Percentiles rank a stretch among this genome's conserved stretches.
Evolutionary conservation across 2,797 vertebrate genomes (phyloP).

Genomic region (Selene dorsalis): DNA sequence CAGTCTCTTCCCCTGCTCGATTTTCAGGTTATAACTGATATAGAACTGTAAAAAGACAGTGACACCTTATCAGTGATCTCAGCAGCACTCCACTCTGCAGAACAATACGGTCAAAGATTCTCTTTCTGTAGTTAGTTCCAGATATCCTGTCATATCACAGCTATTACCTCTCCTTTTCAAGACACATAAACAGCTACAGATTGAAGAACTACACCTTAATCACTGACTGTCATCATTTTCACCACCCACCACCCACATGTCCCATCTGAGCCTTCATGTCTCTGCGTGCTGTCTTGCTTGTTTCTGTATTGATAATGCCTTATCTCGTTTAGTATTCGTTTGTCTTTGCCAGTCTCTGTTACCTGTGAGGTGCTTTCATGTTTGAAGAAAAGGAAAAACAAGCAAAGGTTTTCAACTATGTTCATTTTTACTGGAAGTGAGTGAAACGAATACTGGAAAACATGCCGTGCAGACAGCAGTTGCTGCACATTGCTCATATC

Average conservation of each 20-base stretch:
- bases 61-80: background rate
- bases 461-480: too few relatives aligned
- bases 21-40: background rate
- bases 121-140: background rate
- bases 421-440: background rate
- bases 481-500: too few relatives aligned
- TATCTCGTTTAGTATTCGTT: constrained; percentile 30
- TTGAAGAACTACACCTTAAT: constrained; percentile 33
- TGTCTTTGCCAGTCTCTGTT: constrained; percentile 24
- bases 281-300: constrained; percentile 18
- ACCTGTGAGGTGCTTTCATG: constrained; percentile 8
- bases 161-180: constrained; percentile 4
- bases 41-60: background rate
- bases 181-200: constrained; percentile 19
- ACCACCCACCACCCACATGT: constrained; percentile 40
- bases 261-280: constrained; percentile 1
- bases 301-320: constrained; percentile 13
- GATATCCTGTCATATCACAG: constrained; percentile 5
- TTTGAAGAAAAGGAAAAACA: constrained; percentile 10
- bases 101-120: background rate
- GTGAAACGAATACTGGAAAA: background rate
- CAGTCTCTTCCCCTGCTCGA: background rate
- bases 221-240: constrained; percentile 37
- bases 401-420: background rate
- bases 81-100: background rate